phyloP scores from a whole-genome alignment of 2,797 vertebrate species.

The Semotilus atromaculatus region DNA sequence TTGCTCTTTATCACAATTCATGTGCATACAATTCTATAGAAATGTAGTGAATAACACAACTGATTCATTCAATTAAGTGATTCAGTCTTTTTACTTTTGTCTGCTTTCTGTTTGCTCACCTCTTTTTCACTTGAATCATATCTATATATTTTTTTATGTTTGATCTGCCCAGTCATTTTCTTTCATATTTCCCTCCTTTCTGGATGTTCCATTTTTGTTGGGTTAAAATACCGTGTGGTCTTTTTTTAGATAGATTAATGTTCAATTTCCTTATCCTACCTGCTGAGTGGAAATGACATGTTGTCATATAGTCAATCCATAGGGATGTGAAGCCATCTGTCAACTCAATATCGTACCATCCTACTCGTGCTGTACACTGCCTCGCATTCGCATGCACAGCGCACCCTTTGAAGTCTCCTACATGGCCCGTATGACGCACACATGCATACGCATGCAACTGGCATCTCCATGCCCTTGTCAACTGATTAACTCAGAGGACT shows the following conservation, averaged over 20 bases:
- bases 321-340: conserved; percentile 45
- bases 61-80: too few relatives aligned
- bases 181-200: background rate
- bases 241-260: conserved; percentile 15
- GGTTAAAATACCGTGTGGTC: background rate
- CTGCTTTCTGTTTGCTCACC: background rate
- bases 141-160: background rate
- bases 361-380: background rate
- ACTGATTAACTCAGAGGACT: conserved; percentile 42
- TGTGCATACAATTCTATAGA: background rate
- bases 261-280: background rate
- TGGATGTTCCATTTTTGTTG: conserved; percentile 10
- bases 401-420: conserved; percentile 12
- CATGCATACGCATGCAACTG: conserved; percentile 10
- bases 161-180: background rate
- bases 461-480: conserved; percentile 36
- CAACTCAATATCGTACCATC: conserved; percentile 14
- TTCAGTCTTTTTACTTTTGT: background rate
- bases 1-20: background rate
- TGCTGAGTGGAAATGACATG: background rate
- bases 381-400: background rate
- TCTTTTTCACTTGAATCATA: background rate
- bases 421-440: conserved; percentile 37
- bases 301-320: conserved; percentile 26
- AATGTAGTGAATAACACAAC: background rate